These are phyloP conservation scores for Callorhinus ursinus DNA, from an alignment of 2,113 vertebrate genomes.

Conservation along the genomic window DNA sequence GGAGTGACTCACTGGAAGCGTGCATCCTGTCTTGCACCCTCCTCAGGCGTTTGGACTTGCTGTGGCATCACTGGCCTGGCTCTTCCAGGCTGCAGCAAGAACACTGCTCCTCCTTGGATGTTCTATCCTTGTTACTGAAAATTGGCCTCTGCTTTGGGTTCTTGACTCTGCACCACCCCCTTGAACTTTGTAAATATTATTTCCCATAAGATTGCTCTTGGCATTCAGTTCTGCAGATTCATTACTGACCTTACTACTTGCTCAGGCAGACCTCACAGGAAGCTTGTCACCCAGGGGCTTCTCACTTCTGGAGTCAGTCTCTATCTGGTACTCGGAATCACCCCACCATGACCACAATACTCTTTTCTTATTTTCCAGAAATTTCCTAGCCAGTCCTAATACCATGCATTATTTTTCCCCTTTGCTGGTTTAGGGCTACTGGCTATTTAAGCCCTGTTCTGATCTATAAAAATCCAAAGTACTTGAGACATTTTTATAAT, in stretches of 20 bases:
- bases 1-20: neutral
- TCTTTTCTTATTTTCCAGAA: neutral
- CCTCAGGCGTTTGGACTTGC: neutral
- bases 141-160: neutral
- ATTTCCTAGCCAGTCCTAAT: neutral
- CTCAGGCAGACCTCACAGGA: neutral
- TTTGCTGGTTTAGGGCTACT: slow-evolving; percentile 2
- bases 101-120: neutral
- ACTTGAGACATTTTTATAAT: neutral
- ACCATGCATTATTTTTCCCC: neutral
- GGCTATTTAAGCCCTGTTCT: neutral
- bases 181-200: neutral
- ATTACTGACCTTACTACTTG: neutral
- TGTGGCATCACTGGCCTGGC: neutral
- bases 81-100: neutral
- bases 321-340: neutral
- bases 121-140: neutral
- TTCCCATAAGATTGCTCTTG: neutral
- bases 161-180: neutral
- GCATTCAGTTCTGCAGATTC: neutral
- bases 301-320: neutral
- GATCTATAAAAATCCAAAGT: neutral
- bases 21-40: neutral
- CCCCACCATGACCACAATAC: neutral
- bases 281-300: neutral